Percentiles rank a stretch among this genome's conserved stretches.
phyloP scores from a whole-genome alignment of 2,113 vertebrate genomes.

The Oxyruncus cristatus region DNA sequence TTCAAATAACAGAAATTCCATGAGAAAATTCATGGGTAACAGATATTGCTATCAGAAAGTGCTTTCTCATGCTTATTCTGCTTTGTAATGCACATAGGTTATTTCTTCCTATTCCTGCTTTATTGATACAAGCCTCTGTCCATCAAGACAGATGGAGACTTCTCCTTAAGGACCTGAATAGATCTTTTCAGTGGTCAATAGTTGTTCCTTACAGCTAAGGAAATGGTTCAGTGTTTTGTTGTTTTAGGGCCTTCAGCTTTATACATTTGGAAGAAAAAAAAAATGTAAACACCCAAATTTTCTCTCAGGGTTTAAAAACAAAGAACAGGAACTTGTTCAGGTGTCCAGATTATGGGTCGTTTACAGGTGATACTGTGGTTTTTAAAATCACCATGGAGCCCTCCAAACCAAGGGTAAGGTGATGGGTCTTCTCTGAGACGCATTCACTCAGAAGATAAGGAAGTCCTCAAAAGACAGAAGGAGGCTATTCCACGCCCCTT shows the following conservation, averaged over 20 bases:
- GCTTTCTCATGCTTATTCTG: neutral
- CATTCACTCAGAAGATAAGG: neutral
- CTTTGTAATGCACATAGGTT: neutral
- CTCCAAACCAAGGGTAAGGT: neutral
- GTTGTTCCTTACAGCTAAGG: neutral
- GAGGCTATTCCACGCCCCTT: neutral
- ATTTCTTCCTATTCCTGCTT: neutral
- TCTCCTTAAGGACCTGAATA: neutral
- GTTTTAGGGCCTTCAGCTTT: neutral
- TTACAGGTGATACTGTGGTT: neutral
- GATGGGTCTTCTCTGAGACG: neutral
- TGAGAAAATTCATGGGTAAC: neutral
- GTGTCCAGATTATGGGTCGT: neutral
- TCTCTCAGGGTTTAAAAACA: neutral
- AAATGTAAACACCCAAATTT: neutral
- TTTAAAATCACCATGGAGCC: neutral
- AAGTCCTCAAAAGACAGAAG: neutral
- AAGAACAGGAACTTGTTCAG: neutral
- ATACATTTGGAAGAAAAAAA: neutral
- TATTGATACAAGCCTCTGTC: neutral
- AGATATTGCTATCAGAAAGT: neutral
- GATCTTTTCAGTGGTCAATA: neutral
- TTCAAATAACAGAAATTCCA: neutral
- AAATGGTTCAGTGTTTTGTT: neutral
- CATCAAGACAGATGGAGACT: neutral